Percentiles rank a stretch among this genome's conserved stretches.
phyloP scores from a whole-genome alignment of 64 coral and sea anemone genomes.

The Astreopora myriophthalma region DNA sequence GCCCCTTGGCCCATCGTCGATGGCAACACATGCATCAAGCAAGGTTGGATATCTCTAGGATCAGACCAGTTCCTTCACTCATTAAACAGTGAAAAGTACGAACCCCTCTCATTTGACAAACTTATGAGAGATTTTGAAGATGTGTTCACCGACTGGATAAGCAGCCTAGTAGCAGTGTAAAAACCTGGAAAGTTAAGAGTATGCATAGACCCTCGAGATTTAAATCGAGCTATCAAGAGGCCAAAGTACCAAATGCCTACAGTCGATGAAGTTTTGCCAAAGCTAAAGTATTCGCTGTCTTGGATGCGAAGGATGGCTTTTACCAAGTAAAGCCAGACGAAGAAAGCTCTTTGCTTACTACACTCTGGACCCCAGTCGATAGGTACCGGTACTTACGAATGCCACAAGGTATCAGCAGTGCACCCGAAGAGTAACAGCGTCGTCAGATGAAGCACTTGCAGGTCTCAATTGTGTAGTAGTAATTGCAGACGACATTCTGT shows the following conservation, averaged over 20 bases:
- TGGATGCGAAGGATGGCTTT: slow-evolving; percentile 15
- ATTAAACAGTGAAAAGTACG: neutral
- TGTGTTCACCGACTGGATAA: neutral
- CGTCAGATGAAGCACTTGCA: too few species aligned
- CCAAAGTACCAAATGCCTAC: neutral
- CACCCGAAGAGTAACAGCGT: too few species aligned
- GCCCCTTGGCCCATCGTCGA: neutral
- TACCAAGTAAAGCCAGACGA: neutral
- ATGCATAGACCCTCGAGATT: neutral
- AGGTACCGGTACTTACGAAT: too few species aligned
- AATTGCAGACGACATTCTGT: slow-evolving; percentile 2
- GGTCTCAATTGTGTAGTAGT: neutral
- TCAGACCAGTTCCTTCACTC: neutral
- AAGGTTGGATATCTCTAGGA: neutral
- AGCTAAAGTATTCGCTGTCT: slow-evolving; percentile 6
- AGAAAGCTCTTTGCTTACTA: neutral
- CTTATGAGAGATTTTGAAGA: neutral
- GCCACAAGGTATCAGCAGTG: too few species aligned
- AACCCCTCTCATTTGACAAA: neutral
- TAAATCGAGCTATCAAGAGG: neutral
- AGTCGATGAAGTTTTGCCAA: slow-evolving; percentile 1
- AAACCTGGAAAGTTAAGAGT: neutral
- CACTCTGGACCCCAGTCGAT: neutral
- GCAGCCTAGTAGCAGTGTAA: neutral
- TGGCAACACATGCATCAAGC: neutral